Evolutionary conservation across 2,797 vertebrate genomes (phyloP), one percentile per base, ranked within the genome.

Genomic region (Lepilemur ruficaudatus): DNA sequence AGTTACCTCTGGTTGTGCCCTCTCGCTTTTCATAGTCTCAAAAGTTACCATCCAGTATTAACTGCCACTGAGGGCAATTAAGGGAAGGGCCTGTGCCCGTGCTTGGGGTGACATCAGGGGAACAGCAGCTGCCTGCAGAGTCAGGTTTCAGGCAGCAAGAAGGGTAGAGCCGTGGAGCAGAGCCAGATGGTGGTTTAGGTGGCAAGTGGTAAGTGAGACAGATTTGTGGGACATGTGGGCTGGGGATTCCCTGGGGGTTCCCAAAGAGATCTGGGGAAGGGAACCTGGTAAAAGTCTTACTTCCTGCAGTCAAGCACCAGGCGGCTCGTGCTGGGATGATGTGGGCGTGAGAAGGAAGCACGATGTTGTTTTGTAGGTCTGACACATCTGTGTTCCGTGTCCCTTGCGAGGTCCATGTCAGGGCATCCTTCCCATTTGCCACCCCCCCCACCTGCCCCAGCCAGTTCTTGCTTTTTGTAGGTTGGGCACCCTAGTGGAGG

Each of bases 181-280:
- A 86, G 72, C 84, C 94, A 97, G 96, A 73, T 52, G 80, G 95
- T 50, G 32, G 75, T 18, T 81, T 69, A 48, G 65, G 48, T 79
- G 92, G 69, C 72, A 69, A 55, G 20, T 30, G 94, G 93, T 25
- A 82, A 81, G 48, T 22, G 25, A 48, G 78, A 75, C 46, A 76
- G 65, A 83, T 91, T 75, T 93, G 78, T 46, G 63, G 63, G 48
- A 38, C 84, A 72, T 80, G 85, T n/a, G 89, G 91, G 57, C 43
- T 35, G 89, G 91, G 52, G 43, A 30, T 86, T 87, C 95, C 73
- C 88, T 43, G 89, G 91, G 86, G 95, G 85, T 75, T 43, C 57
- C 95, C 78, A 18, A 20, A 46, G 73, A 12, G 9, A 2, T 69
- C 9, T 38, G 69, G 82, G 78, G 81, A 69, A 35, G 52, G 85